Conservation (phyloP, 2,113 vertebrate species). For the Neodon shergylaensis region DNA sequence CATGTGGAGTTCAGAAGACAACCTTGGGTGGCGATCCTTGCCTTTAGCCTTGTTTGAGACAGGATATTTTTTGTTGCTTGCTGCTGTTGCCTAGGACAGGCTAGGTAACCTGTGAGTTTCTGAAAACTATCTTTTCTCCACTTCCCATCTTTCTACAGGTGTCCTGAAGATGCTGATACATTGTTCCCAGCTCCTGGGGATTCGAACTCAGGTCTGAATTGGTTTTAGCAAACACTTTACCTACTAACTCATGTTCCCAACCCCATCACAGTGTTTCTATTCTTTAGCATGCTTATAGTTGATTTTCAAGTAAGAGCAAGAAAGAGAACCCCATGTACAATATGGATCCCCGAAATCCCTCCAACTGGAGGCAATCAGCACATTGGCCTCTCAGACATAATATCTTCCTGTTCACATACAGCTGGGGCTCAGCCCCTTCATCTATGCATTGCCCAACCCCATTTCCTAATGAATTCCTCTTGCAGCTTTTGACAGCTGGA, state of each 20-base stretch:
- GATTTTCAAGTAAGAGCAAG: neutral
- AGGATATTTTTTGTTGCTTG: neutral
- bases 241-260: neutral
- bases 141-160: neutral
- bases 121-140: neutral
- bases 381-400: too few relatives aligned
- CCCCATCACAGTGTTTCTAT: neutral
- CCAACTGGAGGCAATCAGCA: neutral
- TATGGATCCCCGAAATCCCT: neutral
- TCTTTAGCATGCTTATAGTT: neutral
- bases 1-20: neutral
- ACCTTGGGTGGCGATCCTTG: neutral
- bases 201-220: neutral
- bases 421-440: neutral
- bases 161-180: too few relatives aligned
- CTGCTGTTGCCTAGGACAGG: neutral
- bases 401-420: fast-evolving
- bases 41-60: neutral
- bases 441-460: neutral
- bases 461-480: neutral
- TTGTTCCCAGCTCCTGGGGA: neutral
- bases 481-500: neutral
- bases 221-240: neutral
- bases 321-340: neutral
- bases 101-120: neutral